phyloP scores from a whole-genome alignment of 2,888 invertebrate species.

The Andrena minutula region DNA sequence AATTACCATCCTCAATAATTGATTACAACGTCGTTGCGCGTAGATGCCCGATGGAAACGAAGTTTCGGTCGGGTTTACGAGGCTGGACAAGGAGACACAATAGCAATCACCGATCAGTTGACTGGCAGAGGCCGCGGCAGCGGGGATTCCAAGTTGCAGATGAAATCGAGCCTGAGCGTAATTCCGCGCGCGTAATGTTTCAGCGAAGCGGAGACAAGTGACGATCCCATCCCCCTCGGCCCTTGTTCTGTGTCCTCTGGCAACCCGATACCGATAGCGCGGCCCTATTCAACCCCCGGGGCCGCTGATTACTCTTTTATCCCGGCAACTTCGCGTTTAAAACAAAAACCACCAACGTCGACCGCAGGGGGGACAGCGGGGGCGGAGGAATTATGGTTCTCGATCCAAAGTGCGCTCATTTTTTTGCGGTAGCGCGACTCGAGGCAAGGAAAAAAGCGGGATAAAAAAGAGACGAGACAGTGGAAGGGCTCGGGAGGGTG shows the following conservation, averaged over 20 bases:
- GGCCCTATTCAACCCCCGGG: constrained; percentile 32
- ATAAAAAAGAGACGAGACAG: constrained; percentile 10
- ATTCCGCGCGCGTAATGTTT: constrained; percentile 42
- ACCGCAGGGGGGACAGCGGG: background rate
- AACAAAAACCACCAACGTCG: constrained; percentile 32
- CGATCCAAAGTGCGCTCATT: constrained; percentile 28
- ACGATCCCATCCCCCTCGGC: constrained; percentile 17
- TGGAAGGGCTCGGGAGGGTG: constrained; percentile 1
- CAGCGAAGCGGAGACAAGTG: constrained; percentile 21
- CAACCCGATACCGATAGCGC: constrained; percentile 39
- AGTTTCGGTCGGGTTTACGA: background rate
- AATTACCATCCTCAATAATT: background rate
- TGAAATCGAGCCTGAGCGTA: constrained; percentile 40
- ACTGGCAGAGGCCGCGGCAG: background rate
- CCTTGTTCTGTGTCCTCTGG: constrained; percentile 25
- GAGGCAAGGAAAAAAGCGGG: background rate
- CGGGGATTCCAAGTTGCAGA: constrained; percentile 7
- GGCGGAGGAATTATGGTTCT: constrained; percentile 33
- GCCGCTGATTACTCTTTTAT: constrained; percentile 41
- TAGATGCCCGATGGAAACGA: background rate
- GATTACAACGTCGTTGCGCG: background rate
- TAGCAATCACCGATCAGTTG: background rate
- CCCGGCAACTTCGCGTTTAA: constrained; percentile 33
- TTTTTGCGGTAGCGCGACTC: constrained; percentile 24
- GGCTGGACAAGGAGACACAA: background rate